phyloP scores from a whole-genome alignment of 1,140 invertebrate species.

The Gryllus bimaculatus region DNA sequence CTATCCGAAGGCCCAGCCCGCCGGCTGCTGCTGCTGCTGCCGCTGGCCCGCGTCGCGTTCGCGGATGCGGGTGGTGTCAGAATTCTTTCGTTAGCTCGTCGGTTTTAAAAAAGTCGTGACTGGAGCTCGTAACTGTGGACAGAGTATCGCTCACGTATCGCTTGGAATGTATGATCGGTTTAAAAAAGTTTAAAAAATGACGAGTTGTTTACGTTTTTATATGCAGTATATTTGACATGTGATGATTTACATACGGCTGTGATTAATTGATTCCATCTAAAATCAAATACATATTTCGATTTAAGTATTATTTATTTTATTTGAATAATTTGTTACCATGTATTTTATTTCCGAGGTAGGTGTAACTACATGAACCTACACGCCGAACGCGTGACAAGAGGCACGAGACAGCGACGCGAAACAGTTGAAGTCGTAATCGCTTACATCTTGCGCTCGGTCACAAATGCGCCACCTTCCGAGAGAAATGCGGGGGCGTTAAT shows the following conservation, averaged over 20 bases:
- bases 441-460: background rate
- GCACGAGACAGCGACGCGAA: too few relatives aligned
- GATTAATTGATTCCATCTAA: background rate
- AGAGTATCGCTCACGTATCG: background rate
- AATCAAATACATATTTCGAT: background rate
- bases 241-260: background rate
- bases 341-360: background rate
- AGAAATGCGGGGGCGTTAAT: background rate
- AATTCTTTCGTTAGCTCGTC: background rate
- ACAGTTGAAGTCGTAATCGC: background rate
- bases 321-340: background rate
- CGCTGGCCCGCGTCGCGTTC: background rate
- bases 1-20: background rate
- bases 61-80: background rate
- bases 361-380: too few relatives aligned
- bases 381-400: too few relatives aligned
- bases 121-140: background rate
- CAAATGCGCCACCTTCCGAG: background rate
- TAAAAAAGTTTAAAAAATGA: background rate
- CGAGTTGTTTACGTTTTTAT: background rate
- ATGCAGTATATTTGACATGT: background rate
- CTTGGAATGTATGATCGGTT: background rate
- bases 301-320: background rate
- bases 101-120: background rate
- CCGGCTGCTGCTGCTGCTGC: background rate